Evolutionary conservation across 2,888 invertebrate species (phyloP), one percentile per base, ranked within the genome.

Genomic region (Periphyllus acericola): DNA sequence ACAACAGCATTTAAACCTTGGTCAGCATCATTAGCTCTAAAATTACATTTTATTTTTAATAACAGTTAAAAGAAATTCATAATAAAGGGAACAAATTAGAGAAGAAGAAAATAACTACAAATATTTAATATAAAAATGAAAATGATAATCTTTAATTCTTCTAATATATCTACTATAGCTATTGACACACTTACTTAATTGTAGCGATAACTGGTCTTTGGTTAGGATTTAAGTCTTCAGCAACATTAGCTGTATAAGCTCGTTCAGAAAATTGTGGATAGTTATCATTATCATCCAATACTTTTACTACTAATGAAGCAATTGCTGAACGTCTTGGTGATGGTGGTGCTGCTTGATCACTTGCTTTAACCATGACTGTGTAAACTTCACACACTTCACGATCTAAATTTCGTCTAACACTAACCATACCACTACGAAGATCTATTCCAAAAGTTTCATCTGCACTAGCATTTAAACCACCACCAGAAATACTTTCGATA

Each of bases 181-280:
- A 25, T 19, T 60, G 60, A 60, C 1, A 60, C 1, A 91, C 91
- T 91, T 91, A 93, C 93, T 93, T 93, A 89, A 97, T 95, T 89
- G 94, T 94, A 0, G 96, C 95, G 60, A 99, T 94, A 1, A 97
- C 94, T 1, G 98, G 98, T 91, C 95, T 96, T 84, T 95, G 94
- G 14, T 95, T 94, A 90, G 96, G 96, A 91, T 96, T 96, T 90
- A 97, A 94, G 92, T 99, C 97, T 92, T 99, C 99, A 6, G 96
- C 95, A 0, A 97, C 94, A 80, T 95, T 94, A 0, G 97, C 96
- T 0, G 96, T 95, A 92, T 98, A 98, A 0, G 97, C 96, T 90
- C 96, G 94, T 92, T 97, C 96, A 81, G 95, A 95, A 92, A 98
- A 98, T 92, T 98, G 97, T 0, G 98, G 98, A 91, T 97, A 97